Evolutionary conservation across 2,797 vertebrate genomes (phyloP), one percentile per base, ranked within the genome.

Genomic region (Huso huso): DNA sequence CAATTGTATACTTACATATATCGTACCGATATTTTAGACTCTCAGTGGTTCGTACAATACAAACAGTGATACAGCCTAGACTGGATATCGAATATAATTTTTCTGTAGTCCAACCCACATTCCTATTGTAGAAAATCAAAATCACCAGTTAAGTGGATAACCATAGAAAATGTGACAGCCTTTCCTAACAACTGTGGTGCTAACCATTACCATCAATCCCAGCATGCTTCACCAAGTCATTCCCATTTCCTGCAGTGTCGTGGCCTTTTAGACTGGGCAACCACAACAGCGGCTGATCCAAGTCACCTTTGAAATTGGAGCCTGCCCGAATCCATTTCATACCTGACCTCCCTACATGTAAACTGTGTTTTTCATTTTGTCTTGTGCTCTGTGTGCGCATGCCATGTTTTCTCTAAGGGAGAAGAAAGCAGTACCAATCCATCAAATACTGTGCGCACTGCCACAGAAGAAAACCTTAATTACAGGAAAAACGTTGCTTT

Each of bases 291-390:
- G n/a, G 52, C 52, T 64, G 50, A 51, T 49, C 48, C 13, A 37
- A 58, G 12, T 62, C 52, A 63, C 52, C 13, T 68, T 52, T 64
- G 48, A 58, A 53, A 68, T 68, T 68, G 49, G 15, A 68, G 61
- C 23, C 61, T 63, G 62, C 53, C 61, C 53, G 48, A 52, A 57
- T 51, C 62, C 51, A 63, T 63, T 68, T 68, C 67, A 68, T 64
- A 57, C 53, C 48, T 18, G 62, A 64, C 67, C 62, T 68, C 37
- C 23, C 60, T n/a, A 48, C 61, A 53, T 55, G 11, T 63, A 52
- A 57, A 37, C 18, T 49, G 15, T 13, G 53, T 10, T 13, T 51
- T 62, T 67, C 52, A 63, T 48, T 48, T 11, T 6, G 13, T 10
- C 4, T 63, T 63, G 48, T 11, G 48, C 12, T 8, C 6, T 63